Percentiles rank a stretch among this genome's conserved stretches.
Evolutionary conservation across 2,888 invertebrate species (phyloP).

Genomic region (Eugnorisma glareosa): DNA sequence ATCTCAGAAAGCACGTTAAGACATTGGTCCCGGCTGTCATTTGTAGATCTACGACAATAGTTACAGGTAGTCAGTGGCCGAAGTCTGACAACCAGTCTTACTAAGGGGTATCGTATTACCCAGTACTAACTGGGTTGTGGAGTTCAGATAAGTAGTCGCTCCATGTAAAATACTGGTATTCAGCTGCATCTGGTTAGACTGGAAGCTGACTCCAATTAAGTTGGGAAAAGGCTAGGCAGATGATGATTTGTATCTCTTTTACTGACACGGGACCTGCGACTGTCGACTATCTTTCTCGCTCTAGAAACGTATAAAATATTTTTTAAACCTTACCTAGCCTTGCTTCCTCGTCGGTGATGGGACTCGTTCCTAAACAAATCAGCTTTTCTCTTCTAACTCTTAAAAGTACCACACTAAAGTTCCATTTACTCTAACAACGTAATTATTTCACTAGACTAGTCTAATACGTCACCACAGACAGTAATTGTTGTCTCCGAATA

Average conservation of each 20-base stretch:
- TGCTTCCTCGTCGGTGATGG: not conserved
- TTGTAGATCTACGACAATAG: no score
- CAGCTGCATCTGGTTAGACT: not conserved
- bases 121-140: not conserved
- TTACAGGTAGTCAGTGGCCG: no score
- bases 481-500: conserved; percentile 48
- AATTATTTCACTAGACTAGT: conserved; percentile 52
- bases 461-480: conserved; percentile 38
- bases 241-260: not conserved
- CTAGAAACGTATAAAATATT: no score
- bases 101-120: not conserved
- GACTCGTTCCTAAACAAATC: conserved; percentile 2
- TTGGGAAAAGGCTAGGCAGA: not conserved
- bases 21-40: not conserved
- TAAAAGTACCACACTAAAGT: conserved; percentile 28
- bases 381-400: conserved; percentile 3
- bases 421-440: conserved; percentile 44
- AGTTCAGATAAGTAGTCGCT: not conserved
- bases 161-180: not conserved
- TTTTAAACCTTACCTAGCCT: no score
- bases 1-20: no score
- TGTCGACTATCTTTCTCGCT: no score
- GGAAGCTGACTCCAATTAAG: not conserved
- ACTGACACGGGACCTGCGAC: not conserved
- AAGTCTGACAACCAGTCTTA: not conserved